phyloP scores from a whole-genome alignment of 2,888 invertebrate genomes.

The Tetragonula carbonaria region DNA sequence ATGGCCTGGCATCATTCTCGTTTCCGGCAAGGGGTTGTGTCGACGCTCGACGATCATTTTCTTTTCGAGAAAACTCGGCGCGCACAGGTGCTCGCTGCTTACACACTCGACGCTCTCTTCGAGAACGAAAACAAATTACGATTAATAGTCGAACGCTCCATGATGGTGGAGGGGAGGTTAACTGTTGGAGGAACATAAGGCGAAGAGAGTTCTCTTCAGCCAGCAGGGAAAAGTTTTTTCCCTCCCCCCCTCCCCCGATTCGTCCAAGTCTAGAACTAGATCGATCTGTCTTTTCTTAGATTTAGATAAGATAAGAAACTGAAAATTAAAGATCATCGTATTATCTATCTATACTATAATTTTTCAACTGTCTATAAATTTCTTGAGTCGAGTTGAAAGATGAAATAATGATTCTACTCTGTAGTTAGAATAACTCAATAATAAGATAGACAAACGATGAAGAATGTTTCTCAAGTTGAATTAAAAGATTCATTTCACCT shows the following conservation, averaged over 20 bases:
- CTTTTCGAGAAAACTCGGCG: constrained; percentile 55
- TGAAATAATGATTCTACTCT: too few relatives aligned
- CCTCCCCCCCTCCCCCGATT: not conserved
- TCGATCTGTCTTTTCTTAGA: not conserved
- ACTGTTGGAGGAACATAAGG: not conserved
- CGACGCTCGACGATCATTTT: constrained; percentile 39
- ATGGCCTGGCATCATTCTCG: constrained; percentile 44
- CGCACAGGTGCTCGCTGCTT: constrained; percentile 69
- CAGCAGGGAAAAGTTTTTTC: not conserved
- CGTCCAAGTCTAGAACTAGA: not conserved
- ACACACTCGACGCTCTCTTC: constrained; percentile 49
- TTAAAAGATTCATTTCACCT: too few relatives aligned
- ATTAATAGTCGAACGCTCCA: constrained; percentile 57
- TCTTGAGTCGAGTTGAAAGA: too few relatives aligned
- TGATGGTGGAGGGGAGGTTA: too few relatives aligned
- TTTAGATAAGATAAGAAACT: too few relatives aligned
- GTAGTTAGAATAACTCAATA: too few relatives aligned
- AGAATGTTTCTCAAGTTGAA: too few relatives aligned
- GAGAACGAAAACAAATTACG: constrained; percentile 68
- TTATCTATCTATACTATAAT: too few relatives aligned
- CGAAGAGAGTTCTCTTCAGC: not conserved
- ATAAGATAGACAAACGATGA: too few relatives aligned
- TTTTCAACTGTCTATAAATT: too few relatives aligned
- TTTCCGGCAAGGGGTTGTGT: constrained; percentile 41
- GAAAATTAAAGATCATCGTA: too few relatives aligned